Evolutionary conservation across 2,113 vertebrate species (phyloP), one percentile per base, ranked within the genome.

Genomic region (Ochotona curzoniae): DNA sequence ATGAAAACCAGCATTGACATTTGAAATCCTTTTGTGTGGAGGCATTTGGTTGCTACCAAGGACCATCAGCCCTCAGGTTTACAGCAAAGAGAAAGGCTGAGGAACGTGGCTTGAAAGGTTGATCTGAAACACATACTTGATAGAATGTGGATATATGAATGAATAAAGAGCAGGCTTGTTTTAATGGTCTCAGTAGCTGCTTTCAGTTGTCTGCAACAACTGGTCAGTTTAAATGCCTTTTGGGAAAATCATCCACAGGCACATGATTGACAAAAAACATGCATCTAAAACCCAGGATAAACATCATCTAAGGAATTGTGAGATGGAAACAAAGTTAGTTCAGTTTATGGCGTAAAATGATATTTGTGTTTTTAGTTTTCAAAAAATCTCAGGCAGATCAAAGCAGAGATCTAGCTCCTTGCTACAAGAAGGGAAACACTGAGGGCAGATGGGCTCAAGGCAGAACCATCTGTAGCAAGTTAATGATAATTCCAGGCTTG

Each of bases 401-500:
- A 89, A 92, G 83, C 28, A 74, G 54, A 96, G 92, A 90, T 28
- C 28, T 86, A 61, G 57, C 78, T 90, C 14, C 49, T 54, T 87
- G 30, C 67, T 84, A 94, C 23, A 93, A 82, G 64, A 79, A 85
- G 60, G 51, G 67, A 83, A 93, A 94, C n/a, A 94, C 28, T 49
- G 49, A 87, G 78, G 57, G 60, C 83, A 80, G 90, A 73, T 83
- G 30, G 35, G 64, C 87, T 87, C 49, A 90, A 93, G 60, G 78
- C 44, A 92, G 82, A 90, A 85, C 49, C 69, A 79, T 95, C 73
- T 96, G 70, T 88, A 84, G 73, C 74, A 97, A 96, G 91, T 94
- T 93, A 96, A 91, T 80, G 49, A 92, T 94, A 92, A 94, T 14
- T 95, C 87, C 75, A 94, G 89, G 66, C 80, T 96, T 94, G 66